A percentile compares a stretch with the other conserved stretches of the same genome.
Conservation (phyloP, 2,113 vertebrate genomes). For the Myrmecobius fasciatus region DNA sequence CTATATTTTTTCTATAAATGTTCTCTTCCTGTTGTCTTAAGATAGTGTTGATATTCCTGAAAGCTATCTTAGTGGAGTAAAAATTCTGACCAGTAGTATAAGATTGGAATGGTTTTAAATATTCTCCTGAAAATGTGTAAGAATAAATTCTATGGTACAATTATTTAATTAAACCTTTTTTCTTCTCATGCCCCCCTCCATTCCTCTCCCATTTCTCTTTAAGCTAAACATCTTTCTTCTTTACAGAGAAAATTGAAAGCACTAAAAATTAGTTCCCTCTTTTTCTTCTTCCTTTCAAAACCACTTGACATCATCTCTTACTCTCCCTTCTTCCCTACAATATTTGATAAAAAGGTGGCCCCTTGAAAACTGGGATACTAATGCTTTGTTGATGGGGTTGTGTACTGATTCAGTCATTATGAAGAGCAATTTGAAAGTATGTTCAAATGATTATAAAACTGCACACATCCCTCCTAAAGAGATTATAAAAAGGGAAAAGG, state of each 20-base stretch:
- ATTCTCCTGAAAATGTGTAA: neutral
- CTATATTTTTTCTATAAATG: constrained; percentile 21
- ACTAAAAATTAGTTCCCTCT: neutral
- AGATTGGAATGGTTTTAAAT: constrained; percentile 12
- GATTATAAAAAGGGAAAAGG: no score
- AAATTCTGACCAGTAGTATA: neutral
- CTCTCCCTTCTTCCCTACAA: neutral
- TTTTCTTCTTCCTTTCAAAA: neutral
- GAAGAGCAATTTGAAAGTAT: no score
- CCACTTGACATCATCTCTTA: neutral
- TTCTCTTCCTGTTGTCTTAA: constrained; percentile 35
- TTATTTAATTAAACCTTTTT: neutral
- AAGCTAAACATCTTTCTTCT: neutral
- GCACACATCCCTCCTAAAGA: no score
- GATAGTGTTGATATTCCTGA: neutral
- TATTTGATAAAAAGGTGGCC: neutral
- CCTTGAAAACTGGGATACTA: no score
- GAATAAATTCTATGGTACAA: neutral
- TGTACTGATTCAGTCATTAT: no score
- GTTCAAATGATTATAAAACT: no score
- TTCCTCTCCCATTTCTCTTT: neutral
- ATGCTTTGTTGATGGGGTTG: no score
- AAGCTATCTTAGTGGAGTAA: neutral
- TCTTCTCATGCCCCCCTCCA: neutral
- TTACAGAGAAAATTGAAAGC: no score